Percentiles rank a stretch among this genome's conserved stretches.
Evolutionary conservation across 2,888 invertebrate genomes (phyloP).

Genomic region (Himalopsyche tibetana): DNA sequence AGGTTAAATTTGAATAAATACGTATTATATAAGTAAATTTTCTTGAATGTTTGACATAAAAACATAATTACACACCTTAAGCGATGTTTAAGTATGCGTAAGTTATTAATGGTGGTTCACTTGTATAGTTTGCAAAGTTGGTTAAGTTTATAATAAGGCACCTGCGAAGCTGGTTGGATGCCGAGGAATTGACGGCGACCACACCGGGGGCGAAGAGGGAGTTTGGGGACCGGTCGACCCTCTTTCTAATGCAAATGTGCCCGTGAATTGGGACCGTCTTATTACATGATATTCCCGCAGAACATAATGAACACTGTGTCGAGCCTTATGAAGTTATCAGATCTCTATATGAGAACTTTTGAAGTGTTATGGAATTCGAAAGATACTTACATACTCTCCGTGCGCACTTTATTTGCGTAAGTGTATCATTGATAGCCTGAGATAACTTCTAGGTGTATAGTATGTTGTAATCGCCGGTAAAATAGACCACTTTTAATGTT

Average conservation of each 20-base stretch:
- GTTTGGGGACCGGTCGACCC: background rate
- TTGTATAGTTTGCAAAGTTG: conserved; percentile 12
- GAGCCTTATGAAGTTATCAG: conserved; percentile 20
- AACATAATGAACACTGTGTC: conserved; percentile 10
- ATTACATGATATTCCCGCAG: conserved; percentile 1
- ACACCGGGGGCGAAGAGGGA: background rate
- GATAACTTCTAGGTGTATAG: too few species aligned
- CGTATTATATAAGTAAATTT: too few species aligned
- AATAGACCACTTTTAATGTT: too few species aligned
- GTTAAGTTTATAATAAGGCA: conserved; percentile 27
- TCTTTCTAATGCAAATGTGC: conserved; percentile 15
- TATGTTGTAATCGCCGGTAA: too few species aligned
- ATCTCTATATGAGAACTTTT: background rate
- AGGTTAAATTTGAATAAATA: too few species aligned
- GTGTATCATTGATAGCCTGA: too few species aligned
- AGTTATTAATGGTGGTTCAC: conserved; percentile 14
- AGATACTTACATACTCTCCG: background rate
- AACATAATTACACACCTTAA: background rate
- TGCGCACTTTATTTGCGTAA: background rate
- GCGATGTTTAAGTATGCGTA: conserved; percentile 1
- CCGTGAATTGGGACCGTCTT: background rate
- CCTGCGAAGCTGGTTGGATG: background rate
- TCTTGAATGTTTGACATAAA: background rate
- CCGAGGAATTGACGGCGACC: background rate
- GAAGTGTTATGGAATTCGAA: conserved; percentile 10